phyloP scores from a whole-genome alignment of 2,888 invertebrate genomes.

The Stomorhina lunata region DNA sequence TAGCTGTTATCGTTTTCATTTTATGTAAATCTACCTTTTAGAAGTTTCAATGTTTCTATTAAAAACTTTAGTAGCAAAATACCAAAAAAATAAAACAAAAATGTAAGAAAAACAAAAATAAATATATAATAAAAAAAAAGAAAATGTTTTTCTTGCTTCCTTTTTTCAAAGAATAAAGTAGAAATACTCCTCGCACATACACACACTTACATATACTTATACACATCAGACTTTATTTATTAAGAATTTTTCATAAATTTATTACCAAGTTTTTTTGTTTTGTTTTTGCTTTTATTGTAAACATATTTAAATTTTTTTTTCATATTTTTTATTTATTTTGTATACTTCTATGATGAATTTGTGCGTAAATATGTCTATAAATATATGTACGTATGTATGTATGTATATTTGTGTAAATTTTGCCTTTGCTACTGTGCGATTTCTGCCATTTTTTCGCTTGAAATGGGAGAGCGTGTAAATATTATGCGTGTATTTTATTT shows the following conservation, averaged over 20 bases:
- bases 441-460: no score
- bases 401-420: neutral
- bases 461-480: no score
- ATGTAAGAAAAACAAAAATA: no score
- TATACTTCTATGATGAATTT: constrained; percentile 5
- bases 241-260: constrained; percentile 7
- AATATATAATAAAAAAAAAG: neutral
- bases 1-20: no score
- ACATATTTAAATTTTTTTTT: neutral
- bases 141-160: neutral
- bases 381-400: neutral
- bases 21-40: neutral
- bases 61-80: neutral
- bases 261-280: constrained; percentile 18
- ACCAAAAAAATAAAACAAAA: no score
- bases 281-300: neutral
- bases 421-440: neutral
- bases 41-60: constrained; percentile 6
- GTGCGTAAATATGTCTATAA: no score
- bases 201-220: no score
- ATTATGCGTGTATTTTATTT: neutral
- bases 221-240: constrained; percentile 16
- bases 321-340: neutral
- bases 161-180: no score
- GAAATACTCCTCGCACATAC: no score